A percentile compares a stretch with the other conserved stretches of the same genome.
Evolutionary conservation across 1,140 invertebrate genomes (phyloP).

Genomic region (Sminthurides bifidus): DNA sequence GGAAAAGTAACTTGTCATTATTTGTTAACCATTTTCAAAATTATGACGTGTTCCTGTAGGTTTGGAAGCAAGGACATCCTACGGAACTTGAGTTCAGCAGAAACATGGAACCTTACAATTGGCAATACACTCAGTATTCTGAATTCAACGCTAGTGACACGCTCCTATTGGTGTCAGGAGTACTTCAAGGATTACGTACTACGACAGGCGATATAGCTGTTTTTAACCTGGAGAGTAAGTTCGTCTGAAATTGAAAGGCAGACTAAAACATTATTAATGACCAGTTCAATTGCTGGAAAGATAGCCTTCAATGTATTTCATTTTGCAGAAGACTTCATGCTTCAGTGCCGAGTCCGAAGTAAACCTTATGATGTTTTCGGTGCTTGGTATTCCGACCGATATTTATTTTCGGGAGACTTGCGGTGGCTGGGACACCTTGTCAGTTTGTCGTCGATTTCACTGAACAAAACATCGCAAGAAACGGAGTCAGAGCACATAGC

Average conservation of each 20-base stretch:
- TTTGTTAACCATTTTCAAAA: slow-evolving; percentile 4
- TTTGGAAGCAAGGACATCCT: slow-evolving; percentile 65
- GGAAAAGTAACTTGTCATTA: background rate
- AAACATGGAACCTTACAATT: slow-evolving; percentile 71
- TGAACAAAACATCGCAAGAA: slow-evolving; percentile 73
- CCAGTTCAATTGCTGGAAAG: background rate
- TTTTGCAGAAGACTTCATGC: slow-evolving; percentile 49
- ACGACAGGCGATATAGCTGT: slow-evolving; percentile 80
- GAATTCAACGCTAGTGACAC: slow-evolving; percentile 77
- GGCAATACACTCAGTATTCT: slow-evolving; percentile 82
- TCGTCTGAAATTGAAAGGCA: background rate
- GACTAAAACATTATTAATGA: background rate
- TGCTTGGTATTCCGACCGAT: slow-evolving; percentile 69
- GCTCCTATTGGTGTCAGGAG: slow-evolving; percentile 69
- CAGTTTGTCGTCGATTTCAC: slow-evolving; percentile 64
- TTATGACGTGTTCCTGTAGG: slow-evolving; percentile 40
- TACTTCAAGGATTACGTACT: slow-evolving; percentile 63
- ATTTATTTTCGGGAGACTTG: slow-evolving; percentile 67
- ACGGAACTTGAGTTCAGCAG: slow-evolving; percentile 55
- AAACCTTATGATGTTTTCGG: slow-evolving; percentile 84
- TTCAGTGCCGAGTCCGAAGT: slow-evolving; percentile 69
- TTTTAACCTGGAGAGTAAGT: slow-evolving; percentile 58
- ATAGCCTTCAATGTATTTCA: too few relatives aligned
- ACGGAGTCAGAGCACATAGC: slow-evolving; percentile 66
- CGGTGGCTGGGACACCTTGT: slow-evolving; percentile 67